Base-by-base conservation (phyloP, 2,888 invertebrate species). In the Eudasyphora cyanicolor region DNA sequence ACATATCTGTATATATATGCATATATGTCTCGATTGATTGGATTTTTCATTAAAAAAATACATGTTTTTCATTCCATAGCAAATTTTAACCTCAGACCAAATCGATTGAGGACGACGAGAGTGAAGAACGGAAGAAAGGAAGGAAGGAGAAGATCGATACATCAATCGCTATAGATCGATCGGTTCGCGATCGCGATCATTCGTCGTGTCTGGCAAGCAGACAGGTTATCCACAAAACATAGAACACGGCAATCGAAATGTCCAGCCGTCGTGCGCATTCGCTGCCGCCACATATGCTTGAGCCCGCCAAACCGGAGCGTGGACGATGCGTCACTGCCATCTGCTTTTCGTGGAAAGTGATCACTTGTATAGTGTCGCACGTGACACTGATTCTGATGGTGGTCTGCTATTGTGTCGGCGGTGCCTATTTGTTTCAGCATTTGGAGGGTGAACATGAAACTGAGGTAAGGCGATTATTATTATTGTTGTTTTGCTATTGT, bases 321-420 rank as follows among this genome's bases (percentile, higher is more conserved):
- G 90, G 92, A 57, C 89, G 90, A 82, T 92, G 92, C 79, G 88
- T 91, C 76, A 87, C 91, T 2, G 90, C 90, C 82, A 90, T 92
- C 82, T 92, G 92, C 78, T 89, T 92, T 80, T 92, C 95, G 60
- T 96, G 96, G 95, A 95, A 96, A 92, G 94, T 85, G 60, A 94
- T 96, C 90, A 96, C 96, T 76, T 97, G 97, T 92, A 94, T 98
- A 87, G 96, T 97, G 90, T 97, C 97, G 0, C 98, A 98, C 93
- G 95, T 97, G 88, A 95, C 97, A 88, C 94, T 98, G 88, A 95
- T 98, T 87, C 95, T 97, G 82, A 93, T 97, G 90, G 98, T 98
- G 87, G 97, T 98, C 85, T 95, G 96, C 35, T 98, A 98, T 93
- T 97, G 97, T 92, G 94, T 97, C 88, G 94, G 97, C 77, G 98